Evolutionary conservation across 1,140 invertebrate genomes (phyloP), one percentile per base, ranked within the genome.

Genomic region (Phymastichus coffea): DNA sequence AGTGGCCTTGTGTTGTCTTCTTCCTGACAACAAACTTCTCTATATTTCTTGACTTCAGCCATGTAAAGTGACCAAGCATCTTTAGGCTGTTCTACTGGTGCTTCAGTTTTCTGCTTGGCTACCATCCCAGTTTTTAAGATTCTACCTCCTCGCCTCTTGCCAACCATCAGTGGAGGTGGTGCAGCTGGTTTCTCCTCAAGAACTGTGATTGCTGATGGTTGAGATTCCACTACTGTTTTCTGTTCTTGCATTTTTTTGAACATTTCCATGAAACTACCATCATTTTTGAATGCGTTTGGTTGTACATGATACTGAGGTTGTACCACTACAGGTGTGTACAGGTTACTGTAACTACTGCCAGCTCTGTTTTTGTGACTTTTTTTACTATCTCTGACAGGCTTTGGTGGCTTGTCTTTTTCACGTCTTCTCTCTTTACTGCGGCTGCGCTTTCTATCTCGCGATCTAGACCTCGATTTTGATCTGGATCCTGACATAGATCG

Each of bases 41-140:
- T 88, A 69, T 96, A 97, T 70, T 91, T 91, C 72, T 93, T 90
- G 7, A 97, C 94, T 85, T 96, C 94, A 23, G 88, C 89, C 86
- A 96, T 88, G 70, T 97, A 97, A 2, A 93, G 77, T 0, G 92
- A 90, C 93, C 93, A 96, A 7, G 93, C 91, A 78, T 95, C 93
- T 74, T 90, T 91, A 0, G 88, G 87, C 55, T 86, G 83, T 57
- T 83, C 84, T n/a, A 72, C 74, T 25, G 85, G 82, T 64, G 84
- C 81, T 58, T 87, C 85, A 22, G 83, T 83, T 73, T 90, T 88
- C 23, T 85, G 83, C 71, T 95, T 95, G 65, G 93, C 92, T 19
- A 95, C 93, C 72, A 94, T 82, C 37, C 93, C 93, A 37, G 93
- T 95, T 74, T 94, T 93, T 1, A 95, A 79, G 25, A 94, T 88